Conservation (phyloP, 35 echinoderm and acorn worm species). For the Stichopus chloronotus region DNA sequence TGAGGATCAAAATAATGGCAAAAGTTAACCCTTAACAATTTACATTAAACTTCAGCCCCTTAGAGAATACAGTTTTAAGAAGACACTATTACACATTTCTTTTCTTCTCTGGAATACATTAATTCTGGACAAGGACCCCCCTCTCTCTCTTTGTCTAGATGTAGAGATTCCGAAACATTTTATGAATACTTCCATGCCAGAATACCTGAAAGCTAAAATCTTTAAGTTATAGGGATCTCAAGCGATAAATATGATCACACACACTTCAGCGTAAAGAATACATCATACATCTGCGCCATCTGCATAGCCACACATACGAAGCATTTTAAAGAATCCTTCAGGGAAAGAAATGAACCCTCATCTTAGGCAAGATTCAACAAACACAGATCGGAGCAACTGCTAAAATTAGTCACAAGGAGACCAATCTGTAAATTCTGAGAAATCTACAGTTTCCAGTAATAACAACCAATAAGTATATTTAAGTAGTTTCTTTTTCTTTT, state of each 20-base stretch:
- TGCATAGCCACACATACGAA: neutral
- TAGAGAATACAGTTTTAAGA: neutral
- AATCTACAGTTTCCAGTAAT: no score
- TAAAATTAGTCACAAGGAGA: neutral
- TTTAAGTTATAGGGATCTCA: no score
- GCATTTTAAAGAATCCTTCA: neutral
- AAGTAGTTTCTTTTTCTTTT: no score
- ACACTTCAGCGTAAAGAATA: no score
- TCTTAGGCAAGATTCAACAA: conserved; percentile 31
- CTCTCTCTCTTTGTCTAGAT: neutral
- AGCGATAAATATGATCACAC: no score
- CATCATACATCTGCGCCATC: no score
- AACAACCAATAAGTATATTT: no score
- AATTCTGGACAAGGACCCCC: neutral
- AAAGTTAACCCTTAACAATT: neutral
- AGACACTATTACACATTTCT: neutral
- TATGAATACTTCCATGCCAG: neutral
- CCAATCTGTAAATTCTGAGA: no score
- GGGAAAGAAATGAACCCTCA: conserved; percentile 19
- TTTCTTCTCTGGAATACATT: neutral
- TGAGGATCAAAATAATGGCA: no score
- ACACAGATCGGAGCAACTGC: neutral
- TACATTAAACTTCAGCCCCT: neutral
- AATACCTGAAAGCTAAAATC: neutral
- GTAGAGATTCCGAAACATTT: neutral